Evolutionary conservation across 2,797 vertebrate genomes (phyloP).

Genomic region (Manis javanica): DNA sequence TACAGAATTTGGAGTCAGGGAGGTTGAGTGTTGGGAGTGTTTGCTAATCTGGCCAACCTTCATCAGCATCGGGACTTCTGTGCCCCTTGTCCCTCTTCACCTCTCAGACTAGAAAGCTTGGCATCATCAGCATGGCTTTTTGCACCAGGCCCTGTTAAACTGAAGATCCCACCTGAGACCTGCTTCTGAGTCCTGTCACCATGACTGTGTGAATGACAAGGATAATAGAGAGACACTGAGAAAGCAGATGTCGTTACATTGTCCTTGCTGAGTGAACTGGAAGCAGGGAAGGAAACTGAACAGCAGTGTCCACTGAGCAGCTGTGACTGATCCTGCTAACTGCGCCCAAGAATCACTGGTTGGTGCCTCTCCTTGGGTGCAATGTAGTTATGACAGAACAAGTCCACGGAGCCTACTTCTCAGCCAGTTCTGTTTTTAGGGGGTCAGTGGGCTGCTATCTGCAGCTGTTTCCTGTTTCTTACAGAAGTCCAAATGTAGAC

Average conservation of each 20-base stretch:
- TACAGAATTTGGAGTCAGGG: neutral
- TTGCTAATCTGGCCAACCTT: neutral
- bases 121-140: neutral
- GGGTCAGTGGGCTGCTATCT: neutral
- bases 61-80: neutral
- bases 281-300: neutral
- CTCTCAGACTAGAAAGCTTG: neutral
- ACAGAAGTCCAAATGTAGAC: neutral
- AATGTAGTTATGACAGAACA: neutral
- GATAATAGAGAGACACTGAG: slow-evolving; percentile 32
- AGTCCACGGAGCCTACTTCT: neutral
- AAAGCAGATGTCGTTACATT: slow-evolving; percentile 26
- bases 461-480: neutral
- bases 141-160: neutral
- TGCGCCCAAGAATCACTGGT: neutral
- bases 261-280: neutral
- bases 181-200: neutral
- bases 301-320: neutral
- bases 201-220: neutral
- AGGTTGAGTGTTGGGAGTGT: neutral
- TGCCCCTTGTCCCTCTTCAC: neutral
- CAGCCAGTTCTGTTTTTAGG: neutral
- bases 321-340: neutral
- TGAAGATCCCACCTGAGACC: neutral
- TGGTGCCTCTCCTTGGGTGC: neutral